Conservation (phyloP, 2,888 invertebrate genomes). For the Empis livida region DNA sequence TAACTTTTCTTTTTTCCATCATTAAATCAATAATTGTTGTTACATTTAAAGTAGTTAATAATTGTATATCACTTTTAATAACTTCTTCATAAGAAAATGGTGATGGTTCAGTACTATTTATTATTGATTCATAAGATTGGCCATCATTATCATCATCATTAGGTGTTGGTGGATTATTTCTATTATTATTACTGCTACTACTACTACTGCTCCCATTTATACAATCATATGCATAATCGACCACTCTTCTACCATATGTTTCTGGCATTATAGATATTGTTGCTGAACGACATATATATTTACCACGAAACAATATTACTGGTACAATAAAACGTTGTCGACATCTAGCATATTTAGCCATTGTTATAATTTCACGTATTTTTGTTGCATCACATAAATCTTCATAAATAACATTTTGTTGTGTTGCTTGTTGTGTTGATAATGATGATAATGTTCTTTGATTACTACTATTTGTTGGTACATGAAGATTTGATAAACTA, state of each 20-base stretch:
- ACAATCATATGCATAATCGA: conserved; percentile 37
- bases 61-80: conserved; percentile 46
- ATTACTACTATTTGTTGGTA: conserved; percentile 4
- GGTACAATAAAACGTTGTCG: conserved; percentile 64
- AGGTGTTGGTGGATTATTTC: too few species aligned
- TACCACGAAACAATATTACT: conserved; percentile 61
- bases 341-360: conserved; percentile 59
- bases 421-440: conserved; percentile 20
- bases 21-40: conserved; percentile 66
- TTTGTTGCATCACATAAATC: conserved; percentile 43
- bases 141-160: conserved; percentile 26
- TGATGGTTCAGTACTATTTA: conserved; percentile 18
- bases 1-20: conserved; percentile 75
- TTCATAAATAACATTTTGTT: conserved; percentile 43
- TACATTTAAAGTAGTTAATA: conserved; percentile 55
- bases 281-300: conserved; percentile 59
- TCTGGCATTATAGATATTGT: conserved; percentile 62
- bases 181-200: background rate
- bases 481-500: conserved; percentile 17
- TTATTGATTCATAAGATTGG: conserved; percentile 25
- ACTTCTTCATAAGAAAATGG: conserved; percentile 30
- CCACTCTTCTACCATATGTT: conserved; percentile 54
- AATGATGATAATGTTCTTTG: too few species aligned
- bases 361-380: conserved; percentile 48
- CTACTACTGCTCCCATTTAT: conserved; percentile 18